These are phyloP conservation scores for Malurus melanocephalus DNA, from an alignment of 2,113 vertebrate species.

Conservation along the genomic window DNA sequence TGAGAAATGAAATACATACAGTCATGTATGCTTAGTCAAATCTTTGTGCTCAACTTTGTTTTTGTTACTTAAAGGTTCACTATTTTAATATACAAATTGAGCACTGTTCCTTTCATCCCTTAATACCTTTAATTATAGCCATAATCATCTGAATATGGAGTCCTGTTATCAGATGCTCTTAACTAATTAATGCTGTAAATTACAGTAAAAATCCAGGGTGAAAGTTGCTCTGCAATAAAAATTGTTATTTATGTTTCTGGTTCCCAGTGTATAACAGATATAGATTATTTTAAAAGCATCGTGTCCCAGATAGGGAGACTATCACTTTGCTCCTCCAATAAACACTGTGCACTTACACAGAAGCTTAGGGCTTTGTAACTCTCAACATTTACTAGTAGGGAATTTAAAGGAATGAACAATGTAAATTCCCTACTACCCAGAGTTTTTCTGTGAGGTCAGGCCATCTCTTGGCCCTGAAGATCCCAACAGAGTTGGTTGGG, in stretches of 20 bases:
- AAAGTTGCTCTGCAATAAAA: conserved; percentile 26
- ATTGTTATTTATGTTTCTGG: neutral
- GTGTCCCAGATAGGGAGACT: neutral
- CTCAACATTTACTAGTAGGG: neutral
- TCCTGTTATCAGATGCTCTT: conserved; percentile 32
- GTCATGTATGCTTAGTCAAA: neutral
- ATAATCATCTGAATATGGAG: conserved; percentile 11
- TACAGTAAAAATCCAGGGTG: neutral
- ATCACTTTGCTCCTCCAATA: neutral
- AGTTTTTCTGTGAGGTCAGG: neutral
- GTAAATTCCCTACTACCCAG: neutral
- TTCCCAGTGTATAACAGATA: neutral
- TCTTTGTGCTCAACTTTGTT: neutral
- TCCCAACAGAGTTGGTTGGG: neutral
- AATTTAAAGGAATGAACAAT: neutral
- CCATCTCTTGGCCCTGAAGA: neutral
- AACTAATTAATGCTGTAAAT: conserved; percentile 45
- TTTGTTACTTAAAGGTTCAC: neutral
- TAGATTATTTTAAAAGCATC: conserved; percentile 21
- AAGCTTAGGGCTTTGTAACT: neutral
- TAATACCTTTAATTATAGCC: conserved; percentile 35
- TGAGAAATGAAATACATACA: neutral
- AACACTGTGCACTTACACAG: neutral
- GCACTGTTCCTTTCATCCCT: conserved; percentile 23
- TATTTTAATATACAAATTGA: neutral